Percentiles rank a stretch among this genome's conserved stretches.
These are phyloP conservation scores for Halichoerus grypus DNA, from an alignment of 2,113 vertebrate genomes.

Conservation along the genomic window DNA sequence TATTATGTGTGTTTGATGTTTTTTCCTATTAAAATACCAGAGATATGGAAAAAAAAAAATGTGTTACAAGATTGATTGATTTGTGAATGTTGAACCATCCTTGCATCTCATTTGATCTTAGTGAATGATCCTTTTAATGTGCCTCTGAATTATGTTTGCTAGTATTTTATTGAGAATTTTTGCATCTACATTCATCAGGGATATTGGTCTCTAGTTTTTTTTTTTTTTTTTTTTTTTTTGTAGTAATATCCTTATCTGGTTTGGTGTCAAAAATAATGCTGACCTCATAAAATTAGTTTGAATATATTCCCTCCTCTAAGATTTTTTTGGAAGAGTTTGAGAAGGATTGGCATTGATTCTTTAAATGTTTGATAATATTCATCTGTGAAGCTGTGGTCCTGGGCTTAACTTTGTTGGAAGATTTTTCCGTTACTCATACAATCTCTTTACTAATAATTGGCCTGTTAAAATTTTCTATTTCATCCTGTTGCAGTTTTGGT, in stretches of 20 bases:
- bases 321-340: neutral
- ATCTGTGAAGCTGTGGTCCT: neutral
- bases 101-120: neutral
- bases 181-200: neutral
- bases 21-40: slow-evolving; percentile 78
- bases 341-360: neutral
- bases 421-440: neutral
- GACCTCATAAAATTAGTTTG: neutral
- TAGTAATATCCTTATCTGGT: neutral
- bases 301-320: neutral
- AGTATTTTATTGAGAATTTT: neutral
- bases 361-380: neutral
- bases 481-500: neutral
- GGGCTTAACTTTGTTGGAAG: neutral
- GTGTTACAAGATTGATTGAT: neutral
- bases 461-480: neutral
- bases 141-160: neutral
- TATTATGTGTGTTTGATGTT: slow-evolving; percentile 72
- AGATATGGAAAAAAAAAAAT: slow-evolving; percentile 77
- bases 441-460: neutral
- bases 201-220: neutral
- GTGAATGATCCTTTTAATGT: neutral
- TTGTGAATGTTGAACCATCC: too few species aligned
- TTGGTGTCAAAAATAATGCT: neutral
- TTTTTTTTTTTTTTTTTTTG: neutral